Percentiles rank a stretch among this genome's conserved stretches.
phyloP scores from a whole-genome alignment of 2,888 invertebrate genomes.

The Callyntrura sp. region DNA sequence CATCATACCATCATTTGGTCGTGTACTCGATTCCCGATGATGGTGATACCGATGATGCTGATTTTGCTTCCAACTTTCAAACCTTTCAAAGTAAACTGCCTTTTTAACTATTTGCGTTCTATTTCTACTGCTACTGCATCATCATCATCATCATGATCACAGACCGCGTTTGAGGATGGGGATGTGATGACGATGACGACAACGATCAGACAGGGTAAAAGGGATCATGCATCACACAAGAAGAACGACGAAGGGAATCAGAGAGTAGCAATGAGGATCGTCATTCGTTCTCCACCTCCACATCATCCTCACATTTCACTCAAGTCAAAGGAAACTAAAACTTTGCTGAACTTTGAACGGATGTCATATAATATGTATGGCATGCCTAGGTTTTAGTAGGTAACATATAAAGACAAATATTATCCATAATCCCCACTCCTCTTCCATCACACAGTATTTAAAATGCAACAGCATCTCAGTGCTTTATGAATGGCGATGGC shows the following conservation, averaged over 20 bases:
- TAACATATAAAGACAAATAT: background rate
- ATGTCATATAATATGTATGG: conserved; percentile 22
- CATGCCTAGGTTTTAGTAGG: background rate
- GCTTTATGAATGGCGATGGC: conserved; percentile 22
- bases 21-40: background rate
- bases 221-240: conserved; percentile 41
- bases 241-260: background rate
- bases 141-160: background rate
- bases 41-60: conserved; percentile 11
- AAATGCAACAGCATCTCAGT: background rate
- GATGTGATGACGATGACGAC: background rate
- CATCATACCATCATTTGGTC: conserved; percentile 20
- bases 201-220: conserved; percentile 47
- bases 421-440: conserved; percentile 22
- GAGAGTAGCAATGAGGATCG: conserved; percentile 8
- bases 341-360: conserved; percentile 70
- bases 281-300: background rate
- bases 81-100: conserved; percentile 25
- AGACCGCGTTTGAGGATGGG: background rate
- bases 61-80: background rate
- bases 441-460: conserved; percentile 10
- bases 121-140: background rate
- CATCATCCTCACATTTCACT: conserved; percentile 1
- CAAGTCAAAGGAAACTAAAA: conserved; percentile 52
- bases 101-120: conserved; percentile 32